Evolutionary conservation across 2,797 vertebrate species (phyloP).

Genomic region (Thaleichthys pacificus): DNA sequence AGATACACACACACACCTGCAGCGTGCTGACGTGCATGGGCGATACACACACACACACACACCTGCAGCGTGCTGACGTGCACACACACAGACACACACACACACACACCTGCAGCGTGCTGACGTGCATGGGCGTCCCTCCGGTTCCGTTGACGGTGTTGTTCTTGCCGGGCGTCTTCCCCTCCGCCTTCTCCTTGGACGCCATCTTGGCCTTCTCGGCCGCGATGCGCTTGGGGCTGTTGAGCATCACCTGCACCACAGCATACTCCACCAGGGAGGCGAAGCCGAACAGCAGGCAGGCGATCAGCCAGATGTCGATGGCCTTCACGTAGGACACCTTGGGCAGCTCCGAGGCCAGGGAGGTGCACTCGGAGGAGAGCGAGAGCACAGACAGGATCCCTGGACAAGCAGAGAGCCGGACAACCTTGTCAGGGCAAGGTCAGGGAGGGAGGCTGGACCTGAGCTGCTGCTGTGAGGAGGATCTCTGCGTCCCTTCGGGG

Average conservation of each 20-base stretch:
- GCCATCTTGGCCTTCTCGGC: conserved; percentile 94
- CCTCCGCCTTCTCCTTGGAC: conserved; percentile 85
- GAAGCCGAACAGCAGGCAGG: conserved; percentile 98
- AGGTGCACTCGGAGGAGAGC: conserved; percentile 96
- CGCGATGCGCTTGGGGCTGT: conserved; percentile 94
- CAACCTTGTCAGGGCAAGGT: too few relatives aligned
- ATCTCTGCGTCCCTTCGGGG: background rate
- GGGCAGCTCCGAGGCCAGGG: conserved; percentile 92
- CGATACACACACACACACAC: conserved; percentile 48
- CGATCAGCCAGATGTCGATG: conserved; percentile 97
- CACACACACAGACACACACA: conserved; percentile 44
- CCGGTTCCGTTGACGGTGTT: conserved; percentile 92
- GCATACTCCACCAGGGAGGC: conserved; percentile 98
- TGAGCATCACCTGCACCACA: conserved; percentile 96
- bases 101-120: conserved; percentile 66
- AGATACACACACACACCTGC: background rate
- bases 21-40: conserved; percentile 93
- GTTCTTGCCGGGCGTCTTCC: conserved; percentile 81
- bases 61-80: conserved; percentile 85
- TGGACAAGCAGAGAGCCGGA: conserved; percentile 43
- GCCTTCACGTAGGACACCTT: conserved; percentile 99
- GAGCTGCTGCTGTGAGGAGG: too few relatives aligned
- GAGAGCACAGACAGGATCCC: conserved; percentile 98
- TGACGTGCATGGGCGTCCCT: conserved; percentile 93
- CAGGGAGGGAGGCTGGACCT: too few relatives aligned